Conservation (phyloP, 1,140 invertebrate species). For the Tyrophagus putrescentiae region DNA sequence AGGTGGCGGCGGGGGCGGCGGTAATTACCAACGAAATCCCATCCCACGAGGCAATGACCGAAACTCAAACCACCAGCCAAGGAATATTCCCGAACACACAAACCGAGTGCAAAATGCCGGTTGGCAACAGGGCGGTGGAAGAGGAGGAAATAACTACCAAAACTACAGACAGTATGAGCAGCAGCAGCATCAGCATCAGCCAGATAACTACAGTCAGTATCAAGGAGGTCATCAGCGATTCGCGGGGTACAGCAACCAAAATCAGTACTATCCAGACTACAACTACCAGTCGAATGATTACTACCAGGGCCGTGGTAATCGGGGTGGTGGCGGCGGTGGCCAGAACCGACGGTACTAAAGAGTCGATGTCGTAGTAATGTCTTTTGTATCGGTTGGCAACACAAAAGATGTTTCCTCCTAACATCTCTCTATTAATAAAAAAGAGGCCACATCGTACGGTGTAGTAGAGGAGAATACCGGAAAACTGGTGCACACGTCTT, state of each 20-base stretch:
- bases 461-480: no score
- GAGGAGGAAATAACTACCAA: neutral
- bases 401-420: no score
- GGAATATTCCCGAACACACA: neutral
- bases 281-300: neutral
- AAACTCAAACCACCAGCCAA: neutral
- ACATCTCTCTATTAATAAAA: no score
- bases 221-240: constrained; percentile 10
- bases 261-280: neutral
- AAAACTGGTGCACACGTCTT: no score
- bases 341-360: no score
- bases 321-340: constrained; percentile 1
- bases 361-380: no score
- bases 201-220: constrained; percentile 4
- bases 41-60: no score
- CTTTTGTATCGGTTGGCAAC: no score
- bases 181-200: neutral
- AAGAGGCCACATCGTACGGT: no score
- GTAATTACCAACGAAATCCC: neutral
- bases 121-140: neutral
- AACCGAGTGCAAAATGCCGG: constrained; percentile 13
- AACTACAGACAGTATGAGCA: neutral
- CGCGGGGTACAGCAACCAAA: constrained; percentile 1
- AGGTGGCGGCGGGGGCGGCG: neutral
- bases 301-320: neutral